phyloP scores from a whole-genome alignment of 2,888 invertebrate species.

The Scrobipalpa atriplicella region DNA sequence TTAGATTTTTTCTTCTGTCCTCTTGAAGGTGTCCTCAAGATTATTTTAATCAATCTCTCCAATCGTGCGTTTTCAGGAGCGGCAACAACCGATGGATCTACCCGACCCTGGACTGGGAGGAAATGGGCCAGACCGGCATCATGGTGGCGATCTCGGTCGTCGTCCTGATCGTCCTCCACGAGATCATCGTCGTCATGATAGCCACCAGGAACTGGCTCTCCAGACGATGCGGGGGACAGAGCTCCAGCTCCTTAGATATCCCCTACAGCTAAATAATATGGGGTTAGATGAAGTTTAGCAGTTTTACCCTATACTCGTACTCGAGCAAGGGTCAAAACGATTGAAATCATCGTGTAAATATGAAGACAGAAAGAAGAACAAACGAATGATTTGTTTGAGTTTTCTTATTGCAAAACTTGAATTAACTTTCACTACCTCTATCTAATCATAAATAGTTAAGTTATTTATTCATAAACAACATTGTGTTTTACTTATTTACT shows the following conservation, averaged over 20 bases:
- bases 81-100: slow-evolving; percentile 86
- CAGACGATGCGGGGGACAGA: slow-evolving; percentile 41
- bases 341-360: neutral
- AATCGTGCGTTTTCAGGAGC: slow-evolving; percentile 62
- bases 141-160: slow-evolving; percentile 83
- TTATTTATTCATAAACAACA: no score
- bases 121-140: slow-evolving; percentile 82
- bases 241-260: slow-evolving; percentile 47
- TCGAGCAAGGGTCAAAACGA: neutral
- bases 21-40: no score
- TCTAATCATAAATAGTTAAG: no score
- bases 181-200: slow-evolving; percentile 80
- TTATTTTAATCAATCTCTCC: neutral
- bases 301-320: neutral
- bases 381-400: no score
- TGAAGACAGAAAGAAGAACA: no score
- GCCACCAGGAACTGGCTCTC: slow-evolving; percentile 66
- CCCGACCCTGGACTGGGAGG: slow-evolving; percentile 89
- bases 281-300: neutral
- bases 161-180: slow-evolving; percentile 84
- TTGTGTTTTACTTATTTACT: no score
- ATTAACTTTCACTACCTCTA: no score
- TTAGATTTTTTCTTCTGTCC: no score
- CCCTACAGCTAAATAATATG: slow-evolving; percentile 27
- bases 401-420: no score